Evolutionary conservation across 1,140 invertebrate species (phyloP).

Genomic region (Oncopodura yosiiana): DNA sequence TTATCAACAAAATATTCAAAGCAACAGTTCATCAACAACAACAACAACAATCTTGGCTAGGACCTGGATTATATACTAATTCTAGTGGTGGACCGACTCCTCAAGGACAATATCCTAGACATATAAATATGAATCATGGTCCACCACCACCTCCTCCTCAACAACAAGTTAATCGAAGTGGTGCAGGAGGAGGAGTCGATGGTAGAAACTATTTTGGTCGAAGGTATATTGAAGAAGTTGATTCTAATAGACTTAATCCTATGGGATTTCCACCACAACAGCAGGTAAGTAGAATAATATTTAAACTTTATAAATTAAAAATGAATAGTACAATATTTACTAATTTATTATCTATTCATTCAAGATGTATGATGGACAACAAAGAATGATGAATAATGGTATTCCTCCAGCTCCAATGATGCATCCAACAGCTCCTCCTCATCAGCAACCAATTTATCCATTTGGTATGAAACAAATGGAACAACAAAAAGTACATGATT

Average conservation of each 20-base stretch:
- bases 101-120: too few relatives aligned
- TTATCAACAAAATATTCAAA: slow-evolving; percentile 12
- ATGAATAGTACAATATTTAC: neutral
- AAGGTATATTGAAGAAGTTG: slow-evolving; percentile 30
- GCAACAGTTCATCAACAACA: slow-evolving; percentile 10
- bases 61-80: too few relatives aligned
- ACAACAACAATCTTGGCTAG: slow-evolving; percentile 8
- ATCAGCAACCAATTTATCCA: slow-evolving; percentile 21
- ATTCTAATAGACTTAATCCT: slow-evolving; percentile 18
- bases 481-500: slow-evolving; percentile 6
- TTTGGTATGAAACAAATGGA: slow-evolving; percentile 26
- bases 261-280: slow-evolving; percentile 31
- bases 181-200: neutral
- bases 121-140: too few relatives aligned
- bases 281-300: slow-evolving; percentile 18
- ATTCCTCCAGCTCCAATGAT: slow-evolving; percentile 13
- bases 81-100: too few relatives aligned
- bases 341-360: slow-evolving; percentile 1
- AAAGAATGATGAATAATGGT: slow-evolving; percentile 28
- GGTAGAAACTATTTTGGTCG: slow-evolving; percentile 22
- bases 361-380: slow-evolving; percentile 25
- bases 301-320: neutral
- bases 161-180: neutral
- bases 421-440: slow-evolving; percentile 23
- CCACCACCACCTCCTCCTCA: slow-evolving; percentile 7